These are phyloP conservation scores for Deilephila porcellus DNA, from an alignment of 2,888 invertebrate species.

Conservation along the genomic window DNA sequence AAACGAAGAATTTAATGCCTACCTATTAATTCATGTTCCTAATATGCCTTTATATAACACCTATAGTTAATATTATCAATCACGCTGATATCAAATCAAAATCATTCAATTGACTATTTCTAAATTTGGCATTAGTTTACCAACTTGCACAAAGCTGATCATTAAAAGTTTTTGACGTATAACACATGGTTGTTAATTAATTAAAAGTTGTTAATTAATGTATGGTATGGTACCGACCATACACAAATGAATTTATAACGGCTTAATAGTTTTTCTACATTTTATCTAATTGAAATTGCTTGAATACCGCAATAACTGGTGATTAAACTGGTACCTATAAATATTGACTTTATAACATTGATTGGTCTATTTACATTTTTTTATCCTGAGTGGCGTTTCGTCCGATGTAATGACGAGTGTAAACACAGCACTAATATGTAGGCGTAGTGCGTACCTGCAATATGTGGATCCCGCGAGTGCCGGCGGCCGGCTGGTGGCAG, in stretches of 20 bases:
- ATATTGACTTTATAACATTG: background rate
- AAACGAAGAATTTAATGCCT: background rate
- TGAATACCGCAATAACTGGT: background rate
- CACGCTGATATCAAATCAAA: background rate
- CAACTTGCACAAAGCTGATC: background rate
- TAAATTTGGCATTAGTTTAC: background rate
- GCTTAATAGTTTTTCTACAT: background rate
- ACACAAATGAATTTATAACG: background rate
- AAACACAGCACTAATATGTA: slow-evolving; percentile 4
- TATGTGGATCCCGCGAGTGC: slow-evolving; percentile 17
- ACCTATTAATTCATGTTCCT: background rate
- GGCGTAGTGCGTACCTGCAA: slow-evolving; percentile 32
- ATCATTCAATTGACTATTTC: background rate
- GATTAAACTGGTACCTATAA: background rate
- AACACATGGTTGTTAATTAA: too few relatives aligned
- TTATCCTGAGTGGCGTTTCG: background rate
- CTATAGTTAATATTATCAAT: background rate
- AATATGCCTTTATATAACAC: background rate
- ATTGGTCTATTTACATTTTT: background rate
- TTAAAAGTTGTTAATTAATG: too few relatives aligned
- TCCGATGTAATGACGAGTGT: background rate
- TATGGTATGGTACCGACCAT: background rate
- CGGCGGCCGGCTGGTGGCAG: slow-evolving; percentile 27
- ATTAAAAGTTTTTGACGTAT: background rate
- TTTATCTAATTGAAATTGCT: background rate